Conservation (phyloP, 2,888 invertebrate genomes). For the Linnaemya vulpina region DNA sequence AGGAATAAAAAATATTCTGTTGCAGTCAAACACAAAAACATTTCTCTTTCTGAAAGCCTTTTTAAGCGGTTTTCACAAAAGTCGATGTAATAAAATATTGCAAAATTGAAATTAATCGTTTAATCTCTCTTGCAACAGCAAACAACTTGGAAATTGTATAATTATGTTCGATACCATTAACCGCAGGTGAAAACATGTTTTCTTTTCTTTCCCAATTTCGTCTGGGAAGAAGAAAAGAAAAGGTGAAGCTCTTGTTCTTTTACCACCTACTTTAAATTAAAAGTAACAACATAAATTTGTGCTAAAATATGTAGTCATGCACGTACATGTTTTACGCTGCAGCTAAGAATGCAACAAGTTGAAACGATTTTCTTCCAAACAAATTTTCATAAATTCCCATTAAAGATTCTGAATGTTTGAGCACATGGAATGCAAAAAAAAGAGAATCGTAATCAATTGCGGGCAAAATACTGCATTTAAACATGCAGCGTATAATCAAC, state of each 20-base stretch:
- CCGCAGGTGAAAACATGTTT: constrained; percentile 48
- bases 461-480: constrained; percentile 64
- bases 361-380: constrained; percentile 26
- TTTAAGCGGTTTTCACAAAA: neutral
- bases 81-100: constrained; percentile 10
- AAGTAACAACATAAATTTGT: constrained; percentile 54
- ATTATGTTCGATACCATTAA: constrained; percentile 51
- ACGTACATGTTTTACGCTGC: constrained; percentile 36
- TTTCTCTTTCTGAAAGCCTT: neutral
- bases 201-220: neutral
- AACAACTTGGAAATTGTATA: constrained; percentile 51
- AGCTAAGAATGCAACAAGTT: constrained; percentile 36
- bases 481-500: constrained; percentile 61
- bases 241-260: constrained; percentile 36
- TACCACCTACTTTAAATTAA: constrained; percentile 66
- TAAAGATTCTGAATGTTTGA: constrained; percentile 37
- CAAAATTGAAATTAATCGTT: constrained; percentile 48
- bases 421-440: constrained; percentile 9
- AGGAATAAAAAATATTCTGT: neutral
- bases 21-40: neutral
- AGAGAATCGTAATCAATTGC: constrained; percentile 57
- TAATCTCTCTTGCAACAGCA: constrained; percentile 29
- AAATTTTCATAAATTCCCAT: constrained; percentile 70
- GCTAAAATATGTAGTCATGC: constrained; percentile 55
- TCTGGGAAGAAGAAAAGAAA: neutral